Evolutionary conservation across 2,113 vertebrate genomes (phyloP).

Genomic region (Hylia prasina): DNA sequence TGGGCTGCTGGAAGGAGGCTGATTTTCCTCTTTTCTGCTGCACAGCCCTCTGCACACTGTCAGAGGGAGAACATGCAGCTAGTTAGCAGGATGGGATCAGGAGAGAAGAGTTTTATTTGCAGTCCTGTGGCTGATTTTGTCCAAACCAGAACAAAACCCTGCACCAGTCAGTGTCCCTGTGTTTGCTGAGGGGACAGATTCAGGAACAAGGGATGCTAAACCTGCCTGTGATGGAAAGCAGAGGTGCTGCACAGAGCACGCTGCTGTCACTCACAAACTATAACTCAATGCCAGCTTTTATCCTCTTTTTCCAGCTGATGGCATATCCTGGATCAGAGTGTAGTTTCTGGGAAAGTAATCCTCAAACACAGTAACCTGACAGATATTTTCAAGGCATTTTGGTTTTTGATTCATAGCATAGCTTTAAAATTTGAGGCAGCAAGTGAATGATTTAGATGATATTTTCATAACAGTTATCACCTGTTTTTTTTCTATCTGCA

Average conservation of each 20-base stretch:
- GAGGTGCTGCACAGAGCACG: fast-evolving
- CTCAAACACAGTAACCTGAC: background rate
- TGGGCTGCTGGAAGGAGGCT: background rate
- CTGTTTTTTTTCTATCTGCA: background rate
- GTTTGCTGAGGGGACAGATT: background rate
- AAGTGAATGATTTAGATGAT: background rate
- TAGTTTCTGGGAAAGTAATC: background rate
- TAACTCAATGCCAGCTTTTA: background rate
- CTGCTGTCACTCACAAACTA: background rate
- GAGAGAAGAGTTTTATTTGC: background rate
- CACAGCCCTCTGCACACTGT: fast-evolving
- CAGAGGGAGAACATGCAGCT: background rate
- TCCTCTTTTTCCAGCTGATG: background rate
- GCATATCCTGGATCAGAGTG: background rate
- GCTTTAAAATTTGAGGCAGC: background rate
- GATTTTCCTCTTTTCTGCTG: background rate
- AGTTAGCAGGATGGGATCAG: background rate
- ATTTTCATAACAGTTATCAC: background rate
- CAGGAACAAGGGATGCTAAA: fast-evolving
- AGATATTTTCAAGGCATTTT: background rate
- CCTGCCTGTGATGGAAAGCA: background rate
- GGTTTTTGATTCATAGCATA: background rate
- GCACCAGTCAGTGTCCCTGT: background rate
- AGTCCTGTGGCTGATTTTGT: background rate
- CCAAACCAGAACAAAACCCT: background rate